Base-by-base conservation (phyloP, 1,140 invertebrate species). In the Pseudomyrmex sp. region DNA sequence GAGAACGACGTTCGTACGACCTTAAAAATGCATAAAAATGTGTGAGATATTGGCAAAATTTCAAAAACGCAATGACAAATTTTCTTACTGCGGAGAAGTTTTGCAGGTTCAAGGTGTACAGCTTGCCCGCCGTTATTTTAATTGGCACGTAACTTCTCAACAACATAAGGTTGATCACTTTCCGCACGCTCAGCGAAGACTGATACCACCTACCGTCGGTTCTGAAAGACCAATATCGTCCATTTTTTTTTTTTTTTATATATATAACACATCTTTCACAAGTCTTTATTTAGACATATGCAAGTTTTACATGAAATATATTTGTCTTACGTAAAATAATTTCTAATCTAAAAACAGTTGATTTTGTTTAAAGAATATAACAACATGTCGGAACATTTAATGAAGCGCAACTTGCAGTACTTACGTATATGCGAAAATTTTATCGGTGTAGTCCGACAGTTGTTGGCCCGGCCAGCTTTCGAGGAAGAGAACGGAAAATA, bases 401-500 rank as follows among this genome's bases (percentile, higher is more conserved):
- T n/a, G 23, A 2, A 26, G 4, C 2, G 56, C 54, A 2, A 23
- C 8, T 26, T n/a, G 2, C 62, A 10, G 1, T 61, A 61, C 91
- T 88, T 66, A 91, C 90, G 73, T 62, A 23, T 85, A 87, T 63
- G 83, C 74, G 15, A 75, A 74, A 52, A 91, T 84, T 26, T 85
- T 65, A 8, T 80, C 62, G 15, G 88, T 90, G 20, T 84, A 88
- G 15, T 91, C 86, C 0, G 66, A 56, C 2, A 91, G 13, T 13
- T 85, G 82, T 70, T 91, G 88, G 9, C 88, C 85, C 8, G 90
- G 90, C 88, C 89, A 91, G 46, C 89, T 88, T 18, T 88, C 46
- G 23, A 87, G 85, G 15, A 90, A 84, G 35, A 91, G 66, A 44
- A 87, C 85, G 48, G 84, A 90, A 8, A 84, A 20, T 62, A 91